Evolutionary conservation across 2,113 vertebrate genomes (phyloP).

Genomic region (Proteles cristata): DNA sequence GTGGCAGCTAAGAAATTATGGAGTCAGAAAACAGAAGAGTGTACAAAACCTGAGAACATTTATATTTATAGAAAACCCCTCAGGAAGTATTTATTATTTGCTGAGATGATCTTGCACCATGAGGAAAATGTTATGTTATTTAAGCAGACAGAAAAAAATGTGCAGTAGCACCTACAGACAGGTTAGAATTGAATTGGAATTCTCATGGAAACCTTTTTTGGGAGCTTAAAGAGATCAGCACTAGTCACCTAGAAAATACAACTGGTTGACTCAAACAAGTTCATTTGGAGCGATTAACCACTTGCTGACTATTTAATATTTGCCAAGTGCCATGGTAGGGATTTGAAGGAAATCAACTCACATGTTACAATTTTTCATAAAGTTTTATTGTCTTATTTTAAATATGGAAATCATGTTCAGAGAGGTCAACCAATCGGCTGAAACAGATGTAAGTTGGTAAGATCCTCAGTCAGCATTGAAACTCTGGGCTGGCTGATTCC

Average conservation of each 20-base stretch:
- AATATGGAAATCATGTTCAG: background rate
- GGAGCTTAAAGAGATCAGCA: background rate
- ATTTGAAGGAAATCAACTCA: background rate
- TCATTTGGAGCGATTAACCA: background rate
- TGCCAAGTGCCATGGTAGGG: background rate
- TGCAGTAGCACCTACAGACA: background rate
- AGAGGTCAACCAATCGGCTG: background rate
- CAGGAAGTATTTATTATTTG: background rate
- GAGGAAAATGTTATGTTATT: background rate
- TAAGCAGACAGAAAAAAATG: background rate
- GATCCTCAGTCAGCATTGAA: fast-evolving
- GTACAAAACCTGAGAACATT: background rate
- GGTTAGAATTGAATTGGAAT: background rate
- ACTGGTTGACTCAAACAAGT: background rate
- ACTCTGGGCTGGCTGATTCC: background rate
- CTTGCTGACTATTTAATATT: background rate
- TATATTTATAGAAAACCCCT: background rate
- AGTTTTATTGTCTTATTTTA: background rate
- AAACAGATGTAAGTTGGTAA: fast-evolving
- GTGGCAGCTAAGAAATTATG: background rate
- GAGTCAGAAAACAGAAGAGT: background rate
- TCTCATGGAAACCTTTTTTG: background rate
- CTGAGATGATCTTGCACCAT: background rate
- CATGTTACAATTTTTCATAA: background rate
- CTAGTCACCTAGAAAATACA: background rate